Evolutionary conservation across 2,888 invertebrate genomes (phyloP).

Genomic region (Bombylius discolor): DNA sequence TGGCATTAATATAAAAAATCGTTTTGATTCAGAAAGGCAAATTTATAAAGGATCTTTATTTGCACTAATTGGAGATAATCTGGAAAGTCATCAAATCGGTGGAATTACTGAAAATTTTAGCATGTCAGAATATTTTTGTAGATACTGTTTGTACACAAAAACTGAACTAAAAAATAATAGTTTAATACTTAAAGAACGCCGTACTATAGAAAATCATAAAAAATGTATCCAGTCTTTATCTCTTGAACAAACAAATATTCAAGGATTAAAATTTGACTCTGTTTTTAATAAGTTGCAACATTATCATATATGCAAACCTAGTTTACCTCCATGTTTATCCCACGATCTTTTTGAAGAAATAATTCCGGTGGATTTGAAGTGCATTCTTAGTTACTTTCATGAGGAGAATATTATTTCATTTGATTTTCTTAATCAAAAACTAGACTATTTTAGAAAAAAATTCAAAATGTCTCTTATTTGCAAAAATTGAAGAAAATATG

Average conservation of each 20-base stretch:
- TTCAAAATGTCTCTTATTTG: background rate
- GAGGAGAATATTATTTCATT: background rate
- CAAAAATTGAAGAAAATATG: background rate
- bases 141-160: slow-evolving; percentile 14
- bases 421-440: background rate
- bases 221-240: no score
- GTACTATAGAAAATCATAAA: no score
- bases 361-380: slow-evolving; percentile 17
- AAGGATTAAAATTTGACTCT: no score
- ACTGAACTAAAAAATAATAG: no score
- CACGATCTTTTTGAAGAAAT: slow-evolving; percentile 9
- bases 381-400: slow-evolving; percentile 7
- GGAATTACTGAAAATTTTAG: slow-evolving; percentile 21
- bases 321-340: no score
- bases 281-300: no score
- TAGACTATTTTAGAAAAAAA: background rate
- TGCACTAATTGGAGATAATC: slow-evolving; percentile 18
- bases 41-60: slow-evolving; percentile 17
- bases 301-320: no score
- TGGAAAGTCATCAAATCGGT: slow-evolving; percentile 21
- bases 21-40: slow-evolving; percentile 1
- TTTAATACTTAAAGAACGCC: no score
- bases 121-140: slow-evolving; percentile 17
- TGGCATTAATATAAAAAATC: slow-evolving; percentile 13
- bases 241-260: no score